Evolutionary conservation across 2,888 invertebrate genomes (phyloP), one percentile per base, ranked within the genome.

Genomic region (Pachydiplax longipennis): DNA sequence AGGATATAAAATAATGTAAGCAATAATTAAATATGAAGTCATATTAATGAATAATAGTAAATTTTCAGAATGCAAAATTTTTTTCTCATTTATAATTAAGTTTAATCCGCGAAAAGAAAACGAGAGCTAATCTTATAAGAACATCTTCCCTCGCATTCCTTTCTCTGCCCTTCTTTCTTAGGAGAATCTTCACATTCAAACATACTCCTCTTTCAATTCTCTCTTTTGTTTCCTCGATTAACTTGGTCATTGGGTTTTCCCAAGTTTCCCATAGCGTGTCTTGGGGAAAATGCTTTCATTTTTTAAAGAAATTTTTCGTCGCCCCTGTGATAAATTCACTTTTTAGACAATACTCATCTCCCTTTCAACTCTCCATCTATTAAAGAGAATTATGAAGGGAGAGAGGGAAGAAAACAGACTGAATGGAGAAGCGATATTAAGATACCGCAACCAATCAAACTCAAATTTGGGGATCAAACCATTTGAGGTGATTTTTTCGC

Each of bases 201-300:
- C 73, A 73, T 31, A 31, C 25, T 6, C 13, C 25, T 31, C 13
- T 73, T 13, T 73, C 73, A 31, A 53, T 73, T 31, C 12, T 10
- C 31, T 44, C 13, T 13, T 53, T 53, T 40, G 83, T 83, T 53
- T 25, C 25, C 18, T 25, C 31, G 61, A 22, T 35, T 87, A 35
- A 65, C 40, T 61, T 73, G 73, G 73, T 65, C 65, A 87, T 87
- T 87, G 65, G 87, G 22, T 61, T 87, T 48, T 40, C 82, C 58
- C 13, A 37, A 12, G 87, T 61, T 87, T 53, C 65, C 37, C 87
- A 65, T 31, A 37, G 37, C 65, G 65, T 25, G 87, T 82, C 25
- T 12, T 22, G 13, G 83, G 25, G 58, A 83, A 83, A 58, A 61
- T 61, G 87, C 65, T 87, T 87, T 87, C 87, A 40, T 87, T 87